Evolutionary conservation across 2,113 vertebrate genomes (phyloP).

Genomic region (Oryzias curvinotus): DNA sequence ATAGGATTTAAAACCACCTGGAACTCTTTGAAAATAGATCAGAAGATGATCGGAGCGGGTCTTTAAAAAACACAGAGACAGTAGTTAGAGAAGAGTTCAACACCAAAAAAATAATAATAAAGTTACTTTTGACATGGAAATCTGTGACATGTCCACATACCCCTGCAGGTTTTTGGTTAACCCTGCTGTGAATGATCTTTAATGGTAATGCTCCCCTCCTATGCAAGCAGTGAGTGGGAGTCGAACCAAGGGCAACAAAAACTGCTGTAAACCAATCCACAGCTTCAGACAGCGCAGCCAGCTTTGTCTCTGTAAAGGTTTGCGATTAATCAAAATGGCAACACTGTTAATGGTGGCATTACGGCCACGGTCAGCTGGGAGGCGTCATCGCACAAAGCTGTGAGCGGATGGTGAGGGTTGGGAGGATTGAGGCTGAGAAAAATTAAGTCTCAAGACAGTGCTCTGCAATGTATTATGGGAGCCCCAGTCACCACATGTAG

Average conservation of each 20-base stretch:
- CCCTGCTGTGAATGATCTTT: too few species aligned
- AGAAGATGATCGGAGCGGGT: too few species aligned
- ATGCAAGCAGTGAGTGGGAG: background rate
- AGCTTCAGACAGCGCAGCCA: constrained; percentile 24
- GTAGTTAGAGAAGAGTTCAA: too few species aligned
- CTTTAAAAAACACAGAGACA: too few species aligned
- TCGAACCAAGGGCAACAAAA: constrained; percentile 30
- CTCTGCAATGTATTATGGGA: constrained; percentile 67
- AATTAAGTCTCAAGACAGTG: constrained; percentile 68
- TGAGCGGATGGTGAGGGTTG: constrained; percentile 30
- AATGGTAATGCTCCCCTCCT: constrained; percentile 1
- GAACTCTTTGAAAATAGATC: too few species aligned
- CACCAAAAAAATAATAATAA: too few species aligned
- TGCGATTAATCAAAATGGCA: constrained; percentile 64
- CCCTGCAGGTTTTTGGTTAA: too few species aligned
- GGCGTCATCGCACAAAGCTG: constrained; percentile 47
- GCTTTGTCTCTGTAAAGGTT: constrained; percentile 31
- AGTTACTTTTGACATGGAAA: too few species aligned
- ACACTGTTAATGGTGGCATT: constrained; percentile 60
- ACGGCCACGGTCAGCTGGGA: constrained; percentile 53
- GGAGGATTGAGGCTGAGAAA: constrained; percentile 50
- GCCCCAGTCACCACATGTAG: constrained; percentile 38
- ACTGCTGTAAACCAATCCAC: constrained; percentile 20
- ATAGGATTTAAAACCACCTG: too few species aligned
- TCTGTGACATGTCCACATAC: too few species aligned